Percentiles rank a stretch among this genome's conserved stretches.
phyloP scores from a whole-genome alignment of 2,888 invertebrate genomes.

The Clistopyga incitator region DNA sequence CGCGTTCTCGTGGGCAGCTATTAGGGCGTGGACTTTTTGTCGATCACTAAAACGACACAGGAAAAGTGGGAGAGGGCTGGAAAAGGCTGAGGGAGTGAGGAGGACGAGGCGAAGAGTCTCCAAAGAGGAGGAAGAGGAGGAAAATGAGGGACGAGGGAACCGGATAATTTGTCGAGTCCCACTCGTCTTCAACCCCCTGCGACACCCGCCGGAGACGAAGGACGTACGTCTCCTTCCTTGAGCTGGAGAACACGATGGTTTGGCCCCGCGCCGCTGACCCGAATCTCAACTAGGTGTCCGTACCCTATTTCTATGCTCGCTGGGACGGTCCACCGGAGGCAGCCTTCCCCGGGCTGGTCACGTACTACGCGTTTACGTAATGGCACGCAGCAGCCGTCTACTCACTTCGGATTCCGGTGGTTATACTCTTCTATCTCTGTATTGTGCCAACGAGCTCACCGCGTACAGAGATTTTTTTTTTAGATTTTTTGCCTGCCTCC shows the following conservation, averaged over 20 bases:
- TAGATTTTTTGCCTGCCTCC: not conserved
- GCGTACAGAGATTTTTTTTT: not conserved
- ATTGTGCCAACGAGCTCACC: not conserved
- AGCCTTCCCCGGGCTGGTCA: constrained; percentile 41
- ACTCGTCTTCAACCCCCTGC: constrained; percentile 42
- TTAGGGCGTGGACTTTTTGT: constrained; percentile 73
- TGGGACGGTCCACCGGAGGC: constrained; percentile 35
- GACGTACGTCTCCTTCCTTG: constrained; percentile 27
- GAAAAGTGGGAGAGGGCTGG: constrained; percentile 38
- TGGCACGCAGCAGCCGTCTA: constrained; percentile 41
- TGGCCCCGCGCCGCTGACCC: constrained; percentile 77
- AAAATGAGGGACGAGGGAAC: constrained; percentile 68
- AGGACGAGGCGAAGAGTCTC: constrained; percentile 29
- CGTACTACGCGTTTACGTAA: constrained; percentile 60
- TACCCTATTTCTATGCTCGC: constrained; percentile 72
- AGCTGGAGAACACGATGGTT: constrained; percentile 63
- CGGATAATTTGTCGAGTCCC: constrained; percentile 80
- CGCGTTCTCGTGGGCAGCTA: constrained; percentile 77
- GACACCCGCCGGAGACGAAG: constrained; percentile 49
- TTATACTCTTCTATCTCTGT: constrained; percentile 19
- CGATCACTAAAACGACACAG: constrained; percentile 16
- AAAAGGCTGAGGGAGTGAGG: constrained; percentile 32
- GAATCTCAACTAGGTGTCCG: constrained; percentile 80
- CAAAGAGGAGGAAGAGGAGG: constrained; percentile 41
- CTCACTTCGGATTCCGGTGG: constrained; percentile 34